phyloP scores from a whole-genome alignment of 2,888 invertebrate species.

The Chirona hameri region DNA sequence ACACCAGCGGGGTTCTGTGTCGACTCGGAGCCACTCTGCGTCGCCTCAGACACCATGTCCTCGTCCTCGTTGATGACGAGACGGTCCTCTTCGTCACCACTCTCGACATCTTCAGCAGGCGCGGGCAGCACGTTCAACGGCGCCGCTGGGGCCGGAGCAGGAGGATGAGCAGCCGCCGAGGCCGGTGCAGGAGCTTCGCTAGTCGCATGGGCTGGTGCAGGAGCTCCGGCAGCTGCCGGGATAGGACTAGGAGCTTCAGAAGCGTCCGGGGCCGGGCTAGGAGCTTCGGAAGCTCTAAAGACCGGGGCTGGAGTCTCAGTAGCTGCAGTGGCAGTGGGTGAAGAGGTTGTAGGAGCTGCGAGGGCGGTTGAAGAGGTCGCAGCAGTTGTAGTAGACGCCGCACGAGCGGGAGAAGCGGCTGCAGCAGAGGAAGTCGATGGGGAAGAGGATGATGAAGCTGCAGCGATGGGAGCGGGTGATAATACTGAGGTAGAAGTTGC shows the following conservation, averaged over 20 bases:
- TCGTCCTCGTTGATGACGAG: slow-evolving; percentile 1
- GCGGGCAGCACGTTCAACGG: background rate
- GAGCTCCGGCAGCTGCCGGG: background rate
- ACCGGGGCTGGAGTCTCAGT: background rate
- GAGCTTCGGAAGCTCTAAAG: background rate
- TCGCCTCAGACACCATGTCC: background rate
- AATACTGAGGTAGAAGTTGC: no score
- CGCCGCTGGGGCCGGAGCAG: background rate
- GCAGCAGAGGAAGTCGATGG: no score
- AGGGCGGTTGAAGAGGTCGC: no score
- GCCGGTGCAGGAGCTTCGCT: background rate
- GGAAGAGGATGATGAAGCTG: no score
- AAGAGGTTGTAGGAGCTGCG: background rate
- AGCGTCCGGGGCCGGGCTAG: background rate
- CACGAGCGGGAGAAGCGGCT: no score
- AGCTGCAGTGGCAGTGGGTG: background rate
- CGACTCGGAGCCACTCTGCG: background rate
- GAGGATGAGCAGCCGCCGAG: background rate
- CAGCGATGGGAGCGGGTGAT: no score
- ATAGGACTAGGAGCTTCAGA: background rate
- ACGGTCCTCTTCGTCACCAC: background rate
- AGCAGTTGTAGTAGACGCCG: no score
- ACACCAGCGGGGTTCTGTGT: no score
- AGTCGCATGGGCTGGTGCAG: background rate
- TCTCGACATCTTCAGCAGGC: background rate